Base-by-base conservation (phyloP, 2,888 invertebrate species). In the Stenotaenia linearis region DNA sequence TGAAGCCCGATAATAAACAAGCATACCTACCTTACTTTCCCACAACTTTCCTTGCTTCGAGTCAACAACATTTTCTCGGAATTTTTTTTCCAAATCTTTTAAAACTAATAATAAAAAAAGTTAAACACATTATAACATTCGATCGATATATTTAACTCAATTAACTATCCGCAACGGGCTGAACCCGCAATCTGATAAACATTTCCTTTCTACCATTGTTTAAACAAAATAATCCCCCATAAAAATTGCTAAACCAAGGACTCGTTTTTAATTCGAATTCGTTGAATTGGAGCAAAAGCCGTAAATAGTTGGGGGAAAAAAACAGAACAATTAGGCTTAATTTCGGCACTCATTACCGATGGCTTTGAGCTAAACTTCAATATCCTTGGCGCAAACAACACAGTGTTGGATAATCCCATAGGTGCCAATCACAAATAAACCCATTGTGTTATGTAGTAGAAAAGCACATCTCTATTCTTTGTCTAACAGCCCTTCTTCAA, bases 401-500 rank as follows among this genome's bases (percentile, higher is more conserved):
- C 18, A 61, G 61, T 23, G 12, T 25, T 23, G 61, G 61, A 61
- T 61, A 61, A 61, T 61, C 61, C 61, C 61, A 23, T 28, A 61
- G 61, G 61, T 61, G 61, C 61, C 61, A 61, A 61, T 61, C 61
- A 61, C 61, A 61, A 61, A 61, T 61, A 61, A 21, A 61, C 10
- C 61, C 61, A 61, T 61, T 61, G 61, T 61, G 61, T 28, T 25
- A 28, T 61, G 15, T 61, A 28, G 61, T 61, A 28, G 28, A 61
- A 61, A 61, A 61, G 61, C 61, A 61, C 61, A 61, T 61, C 61
- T 61, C 61, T 61, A 28, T 61, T 61, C 61, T 61, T 61, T 61
- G 61, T 61, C 61, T 61, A 61, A 61, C 61, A 61, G 61, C 61
- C 61, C 25, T 61, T 61, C 61, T 61, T 28, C 61, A 61, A 61